Conservation (phyloP, 2,113 vertebrate species). For the Sorex araneus region DNA sequence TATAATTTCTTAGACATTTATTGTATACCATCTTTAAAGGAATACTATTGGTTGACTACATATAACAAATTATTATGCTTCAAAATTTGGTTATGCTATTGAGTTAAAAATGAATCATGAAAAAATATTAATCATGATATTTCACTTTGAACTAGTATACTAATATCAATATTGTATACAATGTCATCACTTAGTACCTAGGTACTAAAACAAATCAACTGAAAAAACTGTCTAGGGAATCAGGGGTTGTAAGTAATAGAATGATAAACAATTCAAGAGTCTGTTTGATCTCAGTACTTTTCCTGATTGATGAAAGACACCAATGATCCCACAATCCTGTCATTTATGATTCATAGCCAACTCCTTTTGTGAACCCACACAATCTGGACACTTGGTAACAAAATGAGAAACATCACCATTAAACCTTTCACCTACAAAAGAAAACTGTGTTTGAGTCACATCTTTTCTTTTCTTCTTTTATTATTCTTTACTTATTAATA, state of each 20-base stretch:
- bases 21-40: no score
- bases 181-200: neutral
- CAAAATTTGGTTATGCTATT: no score
- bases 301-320: neutral
- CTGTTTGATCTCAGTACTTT: neutral
- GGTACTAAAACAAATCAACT: conserved; percentile 34
- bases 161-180: neutral
- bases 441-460: neutral
- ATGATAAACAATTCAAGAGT: conserved; percentile 35
- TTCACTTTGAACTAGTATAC: no score
- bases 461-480: accelerated
- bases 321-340: neutral
- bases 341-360: no score
- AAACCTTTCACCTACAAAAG: neutral
- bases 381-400: neutral
- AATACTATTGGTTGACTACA: no score
- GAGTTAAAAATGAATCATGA: no score
- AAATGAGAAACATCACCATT: conserved; percentile 38
- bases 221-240: neutral
- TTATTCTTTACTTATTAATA: accelerated
- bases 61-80: no score
- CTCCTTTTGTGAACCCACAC: neutral
- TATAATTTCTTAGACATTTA: no score
- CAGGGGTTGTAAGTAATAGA: conserved; percentile 9
- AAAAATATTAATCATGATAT: no score